Percentiles rank a stretch among this genome's conserved stretches.
Conservation (phyloP, 2,888 invertebrate genomes). For the Drosophila formosana region DNA sequence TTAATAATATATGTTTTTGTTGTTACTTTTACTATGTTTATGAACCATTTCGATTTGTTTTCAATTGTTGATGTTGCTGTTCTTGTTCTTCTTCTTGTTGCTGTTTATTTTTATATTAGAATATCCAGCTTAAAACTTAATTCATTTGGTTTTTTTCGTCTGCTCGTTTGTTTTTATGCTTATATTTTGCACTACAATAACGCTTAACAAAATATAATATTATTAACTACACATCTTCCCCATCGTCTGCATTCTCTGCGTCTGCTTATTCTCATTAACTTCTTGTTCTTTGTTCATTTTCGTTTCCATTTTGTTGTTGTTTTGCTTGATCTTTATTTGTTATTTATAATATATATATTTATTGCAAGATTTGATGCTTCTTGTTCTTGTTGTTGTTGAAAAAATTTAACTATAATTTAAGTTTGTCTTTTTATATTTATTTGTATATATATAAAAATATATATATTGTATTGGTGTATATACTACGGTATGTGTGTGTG, state of each 20-base stretch:
- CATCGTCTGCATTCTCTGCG: slow-evolving; percentile 35
- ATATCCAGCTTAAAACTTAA: slow-evolving; percentile 68
- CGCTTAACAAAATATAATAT: slow-evolving; percentile 82
- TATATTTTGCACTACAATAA: slow-evolving; percentile 68
- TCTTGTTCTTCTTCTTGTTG: slow-evolving; percentile 23
- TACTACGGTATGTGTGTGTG: slow-evolving; percentile 36
- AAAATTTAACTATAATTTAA: slow-evolving; percentile 74
- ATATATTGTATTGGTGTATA: slow-evolving; percentile 42
- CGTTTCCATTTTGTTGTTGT: slow-evolving; percentile 50
- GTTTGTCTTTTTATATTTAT: slow-evolving; percentile 40
- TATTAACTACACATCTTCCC: slow-evolving; percentile 65
- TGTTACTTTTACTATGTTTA: slow-evolving; percentile 57
- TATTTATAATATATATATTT: slow-evolving; percentile 39
- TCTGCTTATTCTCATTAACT: slow-evolving; percentile 26
- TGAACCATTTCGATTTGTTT: slow-evolving; percentile 59
- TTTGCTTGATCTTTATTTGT: slow-evolving; percentile 30
- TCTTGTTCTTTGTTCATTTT: slow-evolving; percentile 44
- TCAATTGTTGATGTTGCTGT: slow-evolving; percentile 31
- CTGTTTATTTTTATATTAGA: slow-evolving; percentile 29
- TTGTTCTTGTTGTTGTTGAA: slow-evolving; percentile 55
- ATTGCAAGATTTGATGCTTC: slow-evolving; percentile 53
- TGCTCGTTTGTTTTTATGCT: slow-evolving; percentile 44
- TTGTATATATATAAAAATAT: slow-evolving; percentile 65
- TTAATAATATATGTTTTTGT: slow-evolving; percentile 31
- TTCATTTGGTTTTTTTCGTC: slow-evolving; percentile 45